Evolutionary conservation across 2,113 vertebrate species (phyloP), one percentile per base, ranked within the genome.

Genomic region (Malaclemys terrapin): DNA sequence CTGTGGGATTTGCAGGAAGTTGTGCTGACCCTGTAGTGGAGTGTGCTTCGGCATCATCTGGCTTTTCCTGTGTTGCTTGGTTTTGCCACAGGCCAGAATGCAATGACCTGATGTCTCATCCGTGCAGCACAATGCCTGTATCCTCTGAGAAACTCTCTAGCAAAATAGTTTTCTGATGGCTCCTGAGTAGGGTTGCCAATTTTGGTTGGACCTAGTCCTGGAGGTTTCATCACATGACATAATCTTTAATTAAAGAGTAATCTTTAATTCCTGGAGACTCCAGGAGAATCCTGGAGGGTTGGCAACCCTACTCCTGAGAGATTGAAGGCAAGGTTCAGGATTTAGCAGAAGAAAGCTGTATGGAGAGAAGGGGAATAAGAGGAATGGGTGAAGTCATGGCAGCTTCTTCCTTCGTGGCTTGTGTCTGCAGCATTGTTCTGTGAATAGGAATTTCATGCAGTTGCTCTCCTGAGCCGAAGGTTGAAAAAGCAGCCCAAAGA

Each of bases 141-240:
- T 35, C 59, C 88, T 75, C 1, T 0, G 0, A 13, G 29, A 45
- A 29, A 0, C 80, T 49, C 57, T 69, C 35, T 31, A 65, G 62
- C 62, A 69, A 69, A 69, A 69, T 35, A 62, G 62, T 69, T n/a
- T 69, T 8, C 4, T n/a, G 62, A n/a, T 69, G 62, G 62, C 31
- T 16, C 16, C 53, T 19, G 19, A 20, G 19, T 54, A 20, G 53
- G 53, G 53, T 8, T 22, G 53, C 53, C 53, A 54, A 22, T 54
- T 54, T 54, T 54, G 17, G 53, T 54, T 20, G 53, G 53, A 54
- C 53, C 1, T 54, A 54, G 8, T 54, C 19, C 53, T 54, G 20
- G 53, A 54, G 53, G 20, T 54, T 54, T 54, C 53, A 22, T 54
- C 53, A 54, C 53, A 54, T 22, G 20, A 54, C 53, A 22, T 54